Base-by-base conservation (phyloP, 2,797 vertebrate species). In the Myoxocephalus aenaeus region DNA sequence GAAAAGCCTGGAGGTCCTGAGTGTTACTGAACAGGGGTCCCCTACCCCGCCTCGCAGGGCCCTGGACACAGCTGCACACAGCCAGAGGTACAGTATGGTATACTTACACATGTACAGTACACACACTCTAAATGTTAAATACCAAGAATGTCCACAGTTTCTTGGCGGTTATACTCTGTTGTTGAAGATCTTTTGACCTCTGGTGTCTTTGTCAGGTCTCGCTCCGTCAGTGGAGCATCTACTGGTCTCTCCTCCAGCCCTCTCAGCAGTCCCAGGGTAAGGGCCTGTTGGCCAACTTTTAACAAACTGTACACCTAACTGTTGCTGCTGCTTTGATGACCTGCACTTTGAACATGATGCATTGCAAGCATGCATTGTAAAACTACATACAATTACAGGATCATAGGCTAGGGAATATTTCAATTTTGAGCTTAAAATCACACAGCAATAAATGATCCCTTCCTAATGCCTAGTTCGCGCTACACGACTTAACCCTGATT, bases 211-310 rank as follows among this genome's bases (percentile, higher is more conserved):
- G 44, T 64, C 85, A 97, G 97, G 92, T 98, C 97, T 87, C 96
- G 97, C 40, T 97, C 97, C 9, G 97, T 98, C 81, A 98, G 97
- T 12, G 97, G 97, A 75, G 97, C 97, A 0, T 98, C 97, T 20
- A 97, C 96, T 0, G 97, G 97, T 51, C 96, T 98, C 40, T 98
- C 97, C 44, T 97, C 97, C 86, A 98, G 97, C 82, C 97, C 97
- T 40, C 96, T 98, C 83, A 97, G 96, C 94, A 98, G 97, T 91
- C 97, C 97, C 67, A 94, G 97, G 96, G 97, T 98, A 95, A 97
- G 96, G 89, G 81, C 83, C 73, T 79, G 69, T 74, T 63, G 48
- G 65, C 75, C 77, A 73, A 20, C 68, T 38, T 67, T 73, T 57
- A 46, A 73, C n/a, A 46, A 27, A 22, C 27, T 42, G 0, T 29